Base-by-base conservation (phyloP, 2,113 vertebrate genomes). In the Cynocephalus volans region DNA sequence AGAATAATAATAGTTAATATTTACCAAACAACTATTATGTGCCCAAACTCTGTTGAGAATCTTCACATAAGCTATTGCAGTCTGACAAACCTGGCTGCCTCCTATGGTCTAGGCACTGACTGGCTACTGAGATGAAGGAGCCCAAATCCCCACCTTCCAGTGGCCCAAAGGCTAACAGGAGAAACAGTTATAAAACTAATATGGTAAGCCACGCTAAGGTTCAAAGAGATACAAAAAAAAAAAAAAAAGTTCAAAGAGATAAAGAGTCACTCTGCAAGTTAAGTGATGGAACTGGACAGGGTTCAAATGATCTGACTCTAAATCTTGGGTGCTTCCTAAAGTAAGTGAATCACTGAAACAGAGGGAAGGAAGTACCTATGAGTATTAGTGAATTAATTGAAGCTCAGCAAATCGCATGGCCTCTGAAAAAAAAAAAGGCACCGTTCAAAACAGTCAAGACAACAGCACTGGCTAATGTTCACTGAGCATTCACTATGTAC, bases 241-340 rank as follows among this genome's bases (percentile, higher is more conserved):
- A 41, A 41, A 41, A 41, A 41, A 41, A 41, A 4, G 41, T 41
- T 41, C 41, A 41, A 41, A 41, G 41, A 41, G 41, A 41, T 41
- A 41, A 41, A 41, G 81, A 92, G 80, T 88, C 64, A 92, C 77
- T 77, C 8, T 64, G 64, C 52, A 70, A 77, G 77, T 33, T 33
- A 69, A 58, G 45, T n/a, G 3, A 58, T 52, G 45, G 72, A 64
- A 67, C 75, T 96, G 58, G 58, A 75, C 1, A 1, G n/a, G 18
- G 50, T 72, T 96, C 88, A 93, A 95, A 83, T 31, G 83, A 52
- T 82, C 86, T 73, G 41, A 54, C 81, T 93, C 52, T 81, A 60
- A 72, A 93, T 52, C 58, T 45, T 60, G 24, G 41, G 82, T 96
- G 69, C 82, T 90, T 96, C 92, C 79, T 80, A 91, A 90, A 95